Base-by-base conservation (phyloP, 2,797 vertebrate species). In the Sebastes minor region DNA sequence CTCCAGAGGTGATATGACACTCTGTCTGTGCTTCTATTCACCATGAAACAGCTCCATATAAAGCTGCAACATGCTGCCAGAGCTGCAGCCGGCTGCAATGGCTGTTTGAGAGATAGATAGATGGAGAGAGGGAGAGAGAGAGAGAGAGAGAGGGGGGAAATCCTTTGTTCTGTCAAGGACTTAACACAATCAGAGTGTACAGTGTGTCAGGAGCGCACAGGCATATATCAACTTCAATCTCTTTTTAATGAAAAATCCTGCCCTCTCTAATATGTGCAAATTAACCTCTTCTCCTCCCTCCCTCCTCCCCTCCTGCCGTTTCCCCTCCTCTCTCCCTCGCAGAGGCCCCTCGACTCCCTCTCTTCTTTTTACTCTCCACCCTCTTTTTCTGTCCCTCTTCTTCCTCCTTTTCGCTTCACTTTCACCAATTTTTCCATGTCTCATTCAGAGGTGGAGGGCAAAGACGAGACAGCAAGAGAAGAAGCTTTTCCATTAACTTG, bases 151-250 rank as follows among this genome's bases (percentile, higher is more conserved):
- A 25, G 33, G 87, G 87, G 86, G 88, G 76, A 72, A 69, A 89
- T 92, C 94, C 95, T 96, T 96, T 95, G 95, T 96, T 96, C 95
- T 95, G 94, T 95, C 94, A 94, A 94, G 93, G 94, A 94, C 95
- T 95, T 95, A 93, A 95, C 94, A 94, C 93, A 94, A 93, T 95
- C 93, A 93, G 90, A 94, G 94, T 92, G 93, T 95, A 96, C 95
- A 96, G 95, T 95, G 95, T 95, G 93, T 95, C 95, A 95, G 95
- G 90, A 94, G 93, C 93, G 86, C 93, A 92, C 92, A 94, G 94
- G 94, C 95, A 96, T 95, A 96, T 95, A 96, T 96, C 95, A 96
- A 96, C 95, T 96, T 96, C 95, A 96, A 96, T 96, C 95, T 96
- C 94, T 94, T 95, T 96, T 96, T 95, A 96, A 95, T 96, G 95